These are phyloP conservation scores for Cacoxenus indagator DNA, from an alignment of 2,888 invertebrate genomes.

Conservation along the genomic window DNA sequence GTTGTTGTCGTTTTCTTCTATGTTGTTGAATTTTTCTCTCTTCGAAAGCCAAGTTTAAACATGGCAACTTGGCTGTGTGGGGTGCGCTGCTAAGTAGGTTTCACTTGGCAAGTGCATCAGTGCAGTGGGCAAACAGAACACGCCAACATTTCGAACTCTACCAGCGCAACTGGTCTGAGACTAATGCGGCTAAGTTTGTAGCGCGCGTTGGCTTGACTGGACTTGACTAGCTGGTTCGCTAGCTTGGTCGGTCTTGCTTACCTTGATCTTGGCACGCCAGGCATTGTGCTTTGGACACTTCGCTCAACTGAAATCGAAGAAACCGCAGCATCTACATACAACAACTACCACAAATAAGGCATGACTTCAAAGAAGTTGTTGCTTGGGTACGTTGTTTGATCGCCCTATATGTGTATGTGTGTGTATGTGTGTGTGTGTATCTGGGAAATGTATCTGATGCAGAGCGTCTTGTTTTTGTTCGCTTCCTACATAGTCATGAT, in stretches of 20 bases:
- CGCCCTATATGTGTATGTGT: background rate
- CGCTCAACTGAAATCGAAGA: background rate
- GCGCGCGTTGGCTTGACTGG: background rate
- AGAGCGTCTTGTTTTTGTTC: slow-evolving; percentile 1
- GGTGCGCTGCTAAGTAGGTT: slow-evolving; percentile 11
- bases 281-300: background rate
- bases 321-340: background rate
- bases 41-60: slow-evolving; percentile 20
- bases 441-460: background rate
- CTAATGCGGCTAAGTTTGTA: too few species aligned
- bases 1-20: background rate
- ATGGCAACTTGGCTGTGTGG: background rate
- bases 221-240: background rate
- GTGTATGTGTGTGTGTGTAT: background rate
- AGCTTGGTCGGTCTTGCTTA: background rate
- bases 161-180: too few species aligned
- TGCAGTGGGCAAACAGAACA: slow-evolving; percentile 52
- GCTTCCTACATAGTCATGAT: slow-evolving; percentile 23
- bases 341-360: background rate
- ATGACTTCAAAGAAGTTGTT: slow-evolving; percentile 6
- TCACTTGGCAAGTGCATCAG: slow-evolving; percentile 43
- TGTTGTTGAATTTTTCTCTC: background rate
- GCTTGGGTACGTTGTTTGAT: background rate
- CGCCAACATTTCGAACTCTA: background rate
- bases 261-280: slow-evolving; percentile 17